These are phyloP conservation scores for Hapalemur alaotrensis DNA, from an alignment of 2,797 vertebrate species.

Conservation along the genomic window DNA sequence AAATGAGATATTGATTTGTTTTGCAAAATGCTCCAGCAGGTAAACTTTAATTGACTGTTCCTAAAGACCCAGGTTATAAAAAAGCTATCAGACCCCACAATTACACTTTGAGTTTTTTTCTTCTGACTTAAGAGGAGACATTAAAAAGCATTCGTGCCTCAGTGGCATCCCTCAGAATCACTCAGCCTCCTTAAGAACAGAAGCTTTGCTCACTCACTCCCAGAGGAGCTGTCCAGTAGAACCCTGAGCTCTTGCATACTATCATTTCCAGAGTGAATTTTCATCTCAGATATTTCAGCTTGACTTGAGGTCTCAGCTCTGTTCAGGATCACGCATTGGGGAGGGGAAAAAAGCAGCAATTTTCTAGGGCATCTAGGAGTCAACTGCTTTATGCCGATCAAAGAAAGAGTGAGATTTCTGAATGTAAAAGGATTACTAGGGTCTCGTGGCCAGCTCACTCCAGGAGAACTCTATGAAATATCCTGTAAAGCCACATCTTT, in stretches of 20 bases:
- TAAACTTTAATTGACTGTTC: conserved; percentile 66
- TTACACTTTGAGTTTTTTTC: conserved; percentile 34
- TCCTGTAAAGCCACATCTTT: conserved; percentile 37
- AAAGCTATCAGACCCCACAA: conserved; percentile 58
- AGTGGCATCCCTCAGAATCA: conserved; percentile 46
- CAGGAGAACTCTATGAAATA: conserved; percentile 57
- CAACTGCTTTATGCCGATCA: conserved; percentile 65
- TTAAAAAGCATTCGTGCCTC: conserved; percentile 60
- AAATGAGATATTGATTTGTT: conserved; percentile 64
- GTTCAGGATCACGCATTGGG: conserved; percentile 20
- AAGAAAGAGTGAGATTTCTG: conserved; percentile 70
- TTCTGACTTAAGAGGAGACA: conserved; percentile 58
- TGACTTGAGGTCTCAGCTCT: conserved; percentile 62
- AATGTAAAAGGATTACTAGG: conserved; percentile 65
- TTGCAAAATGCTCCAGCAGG: conserved; percentile 45
- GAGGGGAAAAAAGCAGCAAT: neutral
- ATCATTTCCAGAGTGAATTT: conserved; percentile 65
- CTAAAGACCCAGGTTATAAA: conserved; percentile 57
- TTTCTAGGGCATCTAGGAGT: conserved; percentile 60
- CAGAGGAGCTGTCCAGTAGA: conserved; percentile 20
- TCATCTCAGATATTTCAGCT: conserved; percentile 62
- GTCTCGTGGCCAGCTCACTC: conserved; percentile 57
- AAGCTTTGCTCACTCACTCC: conserved; percentile 43
- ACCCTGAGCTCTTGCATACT: conserved; percentile 43
- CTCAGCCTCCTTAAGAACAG: conserved; percentile 60